These are phyloP conservation scores for Pomatorhinus ruficollis DNA, from an alignment of 2,113 vertebrate species.

Conservation along the genomic window DNA sequence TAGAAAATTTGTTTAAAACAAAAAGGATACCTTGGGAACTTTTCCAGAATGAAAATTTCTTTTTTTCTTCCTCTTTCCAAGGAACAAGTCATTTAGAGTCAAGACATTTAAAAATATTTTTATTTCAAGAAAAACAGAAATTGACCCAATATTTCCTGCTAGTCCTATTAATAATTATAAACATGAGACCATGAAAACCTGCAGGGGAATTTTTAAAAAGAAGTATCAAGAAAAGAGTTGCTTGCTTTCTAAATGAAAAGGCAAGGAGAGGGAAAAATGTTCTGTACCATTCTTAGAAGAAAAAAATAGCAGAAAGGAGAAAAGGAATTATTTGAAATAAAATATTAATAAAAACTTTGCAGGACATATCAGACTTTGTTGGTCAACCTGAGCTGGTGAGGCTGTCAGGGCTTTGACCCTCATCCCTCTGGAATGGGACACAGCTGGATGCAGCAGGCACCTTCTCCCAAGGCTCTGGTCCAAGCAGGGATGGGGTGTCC, in stretches of 20 bases:
- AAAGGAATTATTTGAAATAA: background rate
- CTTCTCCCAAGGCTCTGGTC: background rate
- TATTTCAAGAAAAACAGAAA: background rate
- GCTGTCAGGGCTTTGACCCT: background rate
- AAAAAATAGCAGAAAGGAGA: background rate
- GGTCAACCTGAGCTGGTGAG: background rate
- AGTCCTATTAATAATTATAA: background rate
- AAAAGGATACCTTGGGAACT: background rate
- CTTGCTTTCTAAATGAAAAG: background rate
- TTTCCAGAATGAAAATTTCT: background rate
- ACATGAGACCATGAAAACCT: background rate
- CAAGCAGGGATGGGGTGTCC: rapidly evolving
- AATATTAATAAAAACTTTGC: background rate
- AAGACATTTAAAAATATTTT: background rate
- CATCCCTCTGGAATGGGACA: background rate
- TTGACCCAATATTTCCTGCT: background rate
- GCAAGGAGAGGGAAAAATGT: background rate
- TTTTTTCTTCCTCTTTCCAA: background rate
- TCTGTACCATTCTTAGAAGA: background rate
- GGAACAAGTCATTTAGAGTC: background rate
- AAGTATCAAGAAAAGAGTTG: background rate
- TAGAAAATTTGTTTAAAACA: background rate
- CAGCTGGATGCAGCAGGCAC: background rate
- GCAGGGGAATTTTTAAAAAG: background rate
- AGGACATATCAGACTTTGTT: background rate